phyloP scores from a whole-genome alignment of 2,113 vertebrate genomes.

The Amblyornis subalaris region DNA sequence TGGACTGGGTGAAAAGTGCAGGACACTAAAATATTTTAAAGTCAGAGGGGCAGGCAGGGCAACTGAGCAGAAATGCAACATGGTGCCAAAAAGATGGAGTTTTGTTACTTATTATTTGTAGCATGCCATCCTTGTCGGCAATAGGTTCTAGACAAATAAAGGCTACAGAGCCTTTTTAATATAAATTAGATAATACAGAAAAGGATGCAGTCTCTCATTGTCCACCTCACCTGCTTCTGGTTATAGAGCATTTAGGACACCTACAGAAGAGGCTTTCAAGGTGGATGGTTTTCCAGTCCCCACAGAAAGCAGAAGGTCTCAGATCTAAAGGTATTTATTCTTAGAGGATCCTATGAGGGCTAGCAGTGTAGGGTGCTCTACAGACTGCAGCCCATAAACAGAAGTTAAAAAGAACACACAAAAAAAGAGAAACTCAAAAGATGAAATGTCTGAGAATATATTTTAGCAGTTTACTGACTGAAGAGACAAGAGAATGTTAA shows the following conservation, averaged over 20 bases:
- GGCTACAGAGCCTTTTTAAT: not conserved
- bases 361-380: not conserved
- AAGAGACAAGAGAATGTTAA: slow-evolving; percentile 2
- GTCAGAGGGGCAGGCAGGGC: slow-evolving; percentile 24
- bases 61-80: slow-evolving; percentile 28
- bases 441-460: not conserved
- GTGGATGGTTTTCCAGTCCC: not conserved
- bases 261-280: not conserved
- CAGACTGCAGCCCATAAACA: not conserved
- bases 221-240: not conserved
- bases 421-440: not conserved
- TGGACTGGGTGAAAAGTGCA: slow-evolving; percentile 55
- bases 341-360: not conserved
- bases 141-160: slow-evolving; percentile 5
- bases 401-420: not conserved
- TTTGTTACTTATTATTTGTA: slow-evolving; percentile 41
- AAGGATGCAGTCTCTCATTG: not conserved
- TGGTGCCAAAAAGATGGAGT: not conserved
- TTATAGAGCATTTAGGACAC: not conserved
- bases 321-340: not conserved
- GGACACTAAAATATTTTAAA: slow-evolving; percentile 54
- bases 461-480: not conserved
- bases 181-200: not conserved
- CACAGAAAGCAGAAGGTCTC: not conserved
- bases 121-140: not conserved